Evolutionary conservation across 1,140 invertebrate species (phyloP).

Genomic region (Cyphomyrmex costatus): DNA sequence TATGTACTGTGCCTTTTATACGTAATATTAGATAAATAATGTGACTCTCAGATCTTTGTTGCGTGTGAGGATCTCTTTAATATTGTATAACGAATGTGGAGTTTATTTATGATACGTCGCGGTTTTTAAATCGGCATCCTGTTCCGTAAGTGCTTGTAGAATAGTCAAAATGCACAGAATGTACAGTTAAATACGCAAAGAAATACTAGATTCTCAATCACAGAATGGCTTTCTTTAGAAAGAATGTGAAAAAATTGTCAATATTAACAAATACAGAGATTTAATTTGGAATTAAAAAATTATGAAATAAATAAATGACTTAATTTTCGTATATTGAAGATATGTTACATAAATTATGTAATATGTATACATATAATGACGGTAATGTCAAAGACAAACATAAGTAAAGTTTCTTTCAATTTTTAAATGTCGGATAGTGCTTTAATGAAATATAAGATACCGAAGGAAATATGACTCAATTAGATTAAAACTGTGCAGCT

Average conservation of each 20-base stretch:
- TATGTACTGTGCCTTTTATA: conserved; percentile 13
- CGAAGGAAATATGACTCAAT: background rate
- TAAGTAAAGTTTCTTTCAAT: background rate
- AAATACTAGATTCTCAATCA: background rate
- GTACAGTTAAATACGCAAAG: background rate
- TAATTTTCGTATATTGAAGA: background rate
- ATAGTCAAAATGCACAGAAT: background rate
- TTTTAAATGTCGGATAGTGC: background rate
- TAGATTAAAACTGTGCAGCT: background rate
- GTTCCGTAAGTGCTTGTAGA: background rate
- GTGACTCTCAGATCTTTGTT: conserved; percentile 1
- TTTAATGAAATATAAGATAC: background rate
- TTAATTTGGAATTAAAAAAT: background rate
- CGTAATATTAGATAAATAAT: conserved; percentile 60
- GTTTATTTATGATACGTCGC: conserved; percentile 5
- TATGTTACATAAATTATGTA: background rate
- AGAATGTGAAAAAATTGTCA: background rate
- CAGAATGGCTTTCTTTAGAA: background rate
- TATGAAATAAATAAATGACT: background rate
- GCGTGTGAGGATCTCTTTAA: background rate
- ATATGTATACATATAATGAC: too few species aligned
- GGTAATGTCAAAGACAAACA: too few species aligned
- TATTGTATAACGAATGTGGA: background rate
- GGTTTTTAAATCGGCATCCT: conserved; percentile 27
- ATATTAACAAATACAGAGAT: background rate